Base-by-base conservation (phyloP, 2,888 invertebrate genomes). In the Hypomecis atomaria region DNA sequence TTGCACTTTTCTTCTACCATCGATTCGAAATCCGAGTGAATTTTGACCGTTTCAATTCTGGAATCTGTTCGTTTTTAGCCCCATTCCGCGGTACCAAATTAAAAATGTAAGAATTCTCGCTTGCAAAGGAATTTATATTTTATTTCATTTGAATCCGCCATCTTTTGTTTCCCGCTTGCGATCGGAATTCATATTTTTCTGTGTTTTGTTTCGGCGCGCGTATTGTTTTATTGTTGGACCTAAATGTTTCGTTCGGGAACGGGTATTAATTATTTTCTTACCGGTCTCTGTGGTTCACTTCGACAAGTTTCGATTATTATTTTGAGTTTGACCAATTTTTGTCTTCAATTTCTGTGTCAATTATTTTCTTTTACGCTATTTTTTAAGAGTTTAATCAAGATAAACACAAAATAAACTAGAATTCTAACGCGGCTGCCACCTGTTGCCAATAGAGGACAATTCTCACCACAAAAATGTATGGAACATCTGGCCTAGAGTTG, bases 161-260 rank as follows among this genome's bases (percentile, higher is more conserved):
- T 92, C 91, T 91, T 92, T 91, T 92, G 91, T 91, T 90, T 89
- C 89, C 88, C 84, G 81, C 49, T 55, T 59, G 85, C 88, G 88
- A 92, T 90, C 81, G 92, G 92, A 90, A 92, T 92, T 92, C 92
- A 92, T 92, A 92, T 92, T 92, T 92, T 92, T 91, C 92, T 92
- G 90, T 88, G 90, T 92, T 92, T 89, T 90, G 91, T 92, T 90
- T 89, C 87, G 88, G 85, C 85, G 85, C 82, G 84, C 75, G 87
- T 87, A 88, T 91, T 90, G 90, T 91, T 91, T 91, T 91, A 87
- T 91, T 91, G 87, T 87, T 79, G 82, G 83, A 81, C 82, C 88
- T 88, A 88, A 86, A 85, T 85, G 86, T 85, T 87, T 82, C 84
- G 85, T 80, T 85, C 82, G 85, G 81, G 78, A 78, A 78, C 81